Conservation (phyloP, 2,888 invertebrate genomes). For the Monochamus alternatus region DNA sequence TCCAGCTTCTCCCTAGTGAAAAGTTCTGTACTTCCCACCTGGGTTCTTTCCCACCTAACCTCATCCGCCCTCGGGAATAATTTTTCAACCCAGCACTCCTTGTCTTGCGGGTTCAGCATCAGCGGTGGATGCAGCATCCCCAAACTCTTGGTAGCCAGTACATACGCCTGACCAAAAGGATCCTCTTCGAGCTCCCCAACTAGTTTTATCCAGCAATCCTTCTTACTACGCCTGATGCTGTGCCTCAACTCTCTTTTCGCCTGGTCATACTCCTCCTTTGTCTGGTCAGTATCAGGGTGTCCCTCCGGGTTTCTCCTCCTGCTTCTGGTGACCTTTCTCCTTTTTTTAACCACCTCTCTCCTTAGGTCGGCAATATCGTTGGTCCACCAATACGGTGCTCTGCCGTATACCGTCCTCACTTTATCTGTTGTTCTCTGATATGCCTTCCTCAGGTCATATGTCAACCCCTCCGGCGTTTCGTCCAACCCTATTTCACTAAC, state of each 20-base stretch:
- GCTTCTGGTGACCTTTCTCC: conserved; percentile 17
- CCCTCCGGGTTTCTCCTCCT: neutral
- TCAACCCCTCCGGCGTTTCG: neutral
- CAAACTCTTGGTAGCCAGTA: no score
- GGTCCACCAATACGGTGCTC: conserved; percentile 37
- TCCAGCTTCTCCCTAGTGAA: conserved; percentile 12
- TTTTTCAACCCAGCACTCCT: neutral
- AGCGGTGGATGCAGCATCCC: no score
- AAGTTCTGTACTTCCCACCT: neutral
- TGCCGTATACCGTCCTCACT: neutral
- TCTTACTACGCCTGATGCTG: conserved; percentile 33
- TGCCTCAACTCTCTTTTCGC: conserved; percentile 8
- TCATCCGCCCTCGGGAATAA: conserved; percentile 17
- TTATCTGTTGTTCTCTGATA: neutral
- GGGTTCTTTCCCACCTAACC: neutral
- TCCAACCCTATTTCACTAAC: neutral
- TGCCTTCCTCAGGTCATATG: neutral
- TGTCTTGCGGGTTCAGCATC: neutral
- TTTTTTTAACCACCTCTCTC: conserved; percentile 3
- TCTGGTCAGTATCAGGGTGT: neutral
- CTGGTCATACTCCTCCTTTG: conserved; percentile 23
- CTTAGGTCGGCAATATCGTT: conserved; percentile 12
- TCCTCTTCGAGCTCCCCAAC: neutral
- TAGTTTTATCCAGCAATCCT: conserved; percentile 17
- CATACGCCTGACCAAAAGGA: no score